Conservation (phyloP, 35 echinoderm and acorn worm species). For the Ophiothrix spiculata region DNA sequence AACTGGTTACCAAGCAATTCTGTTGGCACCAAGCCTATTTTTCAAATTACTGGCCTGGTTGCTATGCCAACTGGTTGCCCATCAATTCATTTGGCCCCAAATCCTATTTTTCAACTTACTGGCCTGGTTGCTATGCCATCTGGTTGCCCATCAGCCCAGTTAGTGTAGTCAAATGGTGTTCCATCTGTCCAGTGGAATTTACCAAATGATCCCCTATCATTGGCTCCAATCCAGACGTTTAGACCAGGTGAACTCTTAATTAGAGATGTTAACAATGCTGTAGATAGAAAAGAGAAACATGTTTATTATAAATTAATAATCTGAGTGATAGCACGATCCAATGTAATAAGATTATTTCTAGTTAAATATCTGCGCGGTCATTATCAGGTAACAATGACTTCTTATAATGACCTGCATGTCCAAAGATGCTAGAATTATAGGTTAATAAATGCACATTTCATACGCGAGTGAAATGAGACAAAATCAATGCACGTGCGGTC, state of each 20-base stretch:
- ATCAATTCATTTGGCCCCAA: background rate
- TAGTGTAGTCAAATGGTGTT: constrained; percentile 15
- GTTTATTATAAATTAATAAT: no score
- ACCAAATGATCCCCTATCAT: background rate
- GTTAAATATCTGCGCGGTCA: no score
- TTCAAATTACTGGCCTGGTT: background rate
- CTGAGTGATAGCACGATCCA: no score
- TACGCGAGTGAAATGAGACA: no score
- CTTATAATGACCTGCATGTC: no score
- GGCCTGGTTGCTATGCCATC: background rate
- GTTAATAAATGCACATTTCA: no score
- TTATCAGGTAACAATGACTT: no score
- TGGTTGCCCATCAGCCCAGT: background rate
- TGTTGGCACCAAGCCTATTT: no score
- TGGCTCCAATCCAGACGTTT: constrained; percentile 28
- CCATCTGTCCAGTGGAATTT: constrained; percentile 29
- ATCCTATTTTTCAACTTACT: no score
- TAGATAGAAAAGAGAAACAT: background rate
- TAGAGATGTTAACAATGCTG: constrained; percentile 22
- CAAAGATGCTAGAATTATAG: no score
- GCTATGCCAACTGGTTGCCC: background rate
- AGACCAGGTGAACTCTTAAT: background rate
- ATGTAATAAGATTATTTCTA: no score
- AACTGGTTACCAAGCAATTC: background rate
- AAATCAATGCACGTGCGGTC: no score